Evolutionary conservation across 2,888 invertebrate species (phyloP).

Genomic region (Sclerodermus sp.): DNA sequence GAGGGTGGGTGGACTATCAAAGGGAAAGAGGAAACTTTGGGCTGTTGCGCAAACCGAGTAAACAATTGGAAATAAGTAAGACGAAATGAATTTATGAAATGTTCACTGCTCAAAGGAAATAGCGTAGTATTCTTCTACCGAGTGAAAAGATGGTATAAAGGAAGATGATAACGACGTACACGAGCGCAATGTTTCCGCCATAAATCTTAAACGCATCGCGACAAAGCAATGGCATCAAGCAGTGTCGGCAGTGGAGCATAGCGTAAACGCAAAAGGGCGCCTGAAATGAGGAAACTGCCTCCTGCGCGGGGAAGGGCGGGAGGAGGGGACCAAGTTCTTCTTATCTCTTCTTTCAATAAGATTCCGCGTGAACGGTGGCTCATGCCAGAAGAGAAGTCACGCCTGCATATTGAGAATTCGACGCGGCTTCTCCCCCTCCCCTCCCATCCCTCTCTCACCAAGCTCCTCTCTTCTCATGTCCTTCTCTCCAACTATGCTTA

Average conservation of each 20-base stretch:
- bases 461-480: neutral
- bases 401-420: slow-evolving; percentile 39
- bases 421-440: slow-evolving; percentile 15
- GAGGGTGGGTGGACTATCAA: no score
- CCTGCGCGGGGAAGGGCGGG: slow-evolving; percentile 4
- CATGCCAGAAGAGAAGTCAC: slow-evolving; percentile 33
- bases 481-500: no score
- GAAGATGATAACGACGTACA: no score
- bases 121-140: no score
- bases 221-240: slow-evolving; percentile 23
- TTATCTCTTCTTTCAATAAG: slow-evolving; percentile 42
- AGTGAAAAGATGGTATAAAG: no score
- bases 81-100: no score
- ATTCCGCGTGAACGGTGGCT: slow-evolving; percentile 39
- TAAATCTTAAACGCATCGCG: slow-evolving; percentile 28
- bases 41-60: no score
- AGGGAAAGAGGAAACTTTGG: no score
- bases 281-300: slow-evolving; percentile 13
- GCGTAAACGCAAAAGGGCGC: slow-evolving; percentile 12
- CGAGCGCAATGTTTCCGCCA: slow-evolving; percentile 20
- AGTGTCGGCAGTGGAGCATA: slow-evolving; percentile 14
- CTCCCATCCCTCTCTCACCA: neutral
- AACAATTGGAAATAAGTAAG: no score
- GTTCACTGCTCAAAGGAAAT: no score
- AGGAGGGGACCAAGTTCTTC: slow-evolving; percentile 16